Base-by-base conservation (phyloP, 2,888 invertebrate species). In the Campoletis raptor region DNA sequence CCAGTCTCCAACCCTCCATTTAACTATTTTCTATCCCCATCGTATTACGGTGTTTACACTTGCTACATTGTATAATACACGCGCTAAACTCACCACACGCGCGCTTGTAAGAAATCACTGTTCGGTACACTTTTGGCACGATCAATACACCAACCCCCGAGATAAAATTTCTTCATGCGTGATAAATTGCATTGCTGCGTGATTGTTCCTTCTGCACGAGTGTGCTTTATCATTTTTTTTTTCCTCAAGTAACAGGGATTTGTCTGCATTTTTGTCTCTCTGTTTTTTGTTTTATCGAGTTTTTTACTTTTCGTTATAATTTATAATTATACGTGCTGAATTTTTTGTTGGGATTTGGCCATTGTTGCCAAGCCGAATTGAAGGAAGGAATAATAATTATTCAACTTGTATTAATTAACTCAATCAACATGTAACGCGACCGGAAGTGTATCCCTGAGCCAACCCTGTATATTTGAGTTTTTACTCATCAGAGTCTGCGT, bases 381-480 rank as follows among this genome's bases (percentile, higher is more conserved):
- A 61, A 10, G 24, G 24, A n/a, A 24, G 21, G 10, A 57, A 57
- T n/a, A n/a, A n/a, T n/a, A 2, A n/a, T 72, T 21, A 72, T 72
- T 30, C 30, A 57, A 57, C 48, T 83, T 77, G 48, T 73, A 81
- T 54, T 81, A 73, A 86, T 83, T 54, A 57, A 67, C 73, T 76
- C 69, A 64, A 67, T 81, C 81, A 64, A 30, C 77, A 86, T 83
- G 77, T 83, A 77, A 73, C 61, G 30, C 77, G 77, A 48, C 66
- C 86, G 83, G 86, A 83, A 81, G 77, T 57, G 54, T 57, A 52
- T 70, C 45, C 6, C 24, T 36, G 73, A 77, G 86, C 86, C 83
- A 83, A 80, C 80, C 54, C 48, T 37, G n/a, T n/a, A n/a, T n/a
- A 18, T 57, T 54, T 42, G n/a, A 21, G 48, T 78, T 57, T 79